Base-by-base conservation (phyloP, 2,797 vertebrate species). In the Poeciliopsis paucimaculata region DNA sequence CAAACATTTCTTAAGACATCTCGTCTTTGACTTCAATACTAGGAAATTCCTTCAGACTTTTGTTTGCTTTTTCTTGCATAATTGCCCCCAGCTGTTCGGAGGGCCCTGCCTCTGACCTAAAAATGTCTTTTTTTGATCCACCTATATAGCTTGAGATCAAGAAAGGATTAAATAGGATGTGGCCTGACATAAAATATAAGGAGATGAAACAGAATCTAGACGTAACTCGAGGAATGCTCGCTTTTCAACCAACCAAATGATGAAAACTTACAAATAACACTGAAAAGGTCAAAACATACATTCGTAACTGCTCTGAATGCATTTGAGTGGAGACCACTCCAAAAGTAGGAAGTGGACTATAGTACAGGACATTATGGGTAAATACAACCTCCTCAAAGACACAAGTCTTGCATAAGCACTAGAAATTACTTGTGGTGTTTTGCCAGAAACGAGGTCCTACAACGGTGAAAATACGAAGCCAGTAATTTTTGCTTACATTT, bases 21-120 rank as follows among this genome's bases (percentile, higher is more conserved):
- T 73, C 72, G 84, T 68, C 75, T 70, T 36, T 34, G 23, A 51
- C 34, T 79, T 20, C 36, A 80, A 15, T 64, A 57, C 81, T 51
- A 79, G 23, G 66, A 20, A 7, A 64, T 26, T 83, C 45, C 11
- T 0, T 53, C 28, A 70, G 4, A 72, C 49, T 74, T 28, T 53
- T 13, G 26, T 60, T 51, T 13, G 36, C 10, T 16, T 36, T 75
- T 70, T 77, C 49, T 41, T 57, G 39, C 47, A 68, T 26, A 74
- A 47, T 47, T 74, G 26, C 76, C 49, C 47, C 60, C 34, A 55
- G 46, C 71, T 73, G 36, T 68, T 78, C 31, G 36, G 31, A 60
- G 34, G 34, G 45, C 46, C 28, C n/a, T 43, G 20, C 66, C 66
- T 53, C 31, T 73, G n/a, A 34, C 72, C 57, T 41, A 68, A n/a